Base-by-base conservation (phyloP, 2,113 vertebrate species). In the Rhegmatorhina hoffmannsi region DNA sequence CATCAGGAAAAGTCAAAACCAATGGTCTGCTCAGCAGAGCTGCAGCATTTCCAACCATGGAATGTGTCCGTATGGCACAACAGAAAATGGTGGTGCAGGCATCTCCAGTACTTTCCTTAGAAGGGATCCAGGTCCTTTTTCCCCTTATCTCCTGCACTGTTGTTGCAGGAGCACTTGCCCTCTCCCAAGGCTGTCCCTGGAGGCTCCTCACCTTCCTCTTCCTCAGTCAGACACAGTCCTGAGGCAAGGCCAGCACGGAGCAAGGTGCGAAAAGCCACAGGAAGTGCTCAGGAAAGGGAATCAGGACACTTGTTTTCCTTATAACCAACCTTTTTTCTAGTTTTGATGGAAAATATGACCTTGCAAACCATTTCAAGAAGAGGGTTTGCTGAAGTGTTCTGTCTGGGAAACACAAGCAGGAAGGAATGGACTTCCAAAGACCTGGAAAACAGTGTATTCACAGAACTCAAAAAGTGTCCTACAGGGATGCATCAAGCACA, bases 11-110 rank as follows among this genome's bases (percentile, higher is more conserved):
- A 47, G 58, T 29, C 43, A 16, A 40, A 74, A 63, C 53, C 59
- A 47, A 16, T 0, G 3, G 2, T 4, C 49, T 28, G 31, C 43
- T 13, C 2, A 2, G 38, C 33, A 5, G 56, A 60, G 33, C 34
- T 2, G 28, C 46, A 31, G 72, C 25, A 7, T 33, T 73, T 52
- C 92, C 72, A 73, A 0, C 33, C 7, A 13, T 0, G 0, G 56
- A 44, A 68, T 0, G 5, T 29, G 43, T 13, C 46, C 3, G 25
- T 8, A 8, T 1, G 0, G 17, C 7, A 6, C 66, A 25, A 43
- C 1, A 29, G 70, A 34, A 60, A 23, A 58, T n/a, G 55, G 12
- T 20, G 43, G 17, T 2, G 25, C n/a, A 9, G 13, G 17, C 7
- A 26, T 2, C 69, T 31, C 73, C 47, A 53, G 34, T 7, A 12